Percentiles rank a stretch among this genome's conserved stretches.
These are phyloP conservation scores for Thomomys bottae DNA, from an alignment of 2,113 vertebrate genomes.

Conservation along the genomic window DNA sequence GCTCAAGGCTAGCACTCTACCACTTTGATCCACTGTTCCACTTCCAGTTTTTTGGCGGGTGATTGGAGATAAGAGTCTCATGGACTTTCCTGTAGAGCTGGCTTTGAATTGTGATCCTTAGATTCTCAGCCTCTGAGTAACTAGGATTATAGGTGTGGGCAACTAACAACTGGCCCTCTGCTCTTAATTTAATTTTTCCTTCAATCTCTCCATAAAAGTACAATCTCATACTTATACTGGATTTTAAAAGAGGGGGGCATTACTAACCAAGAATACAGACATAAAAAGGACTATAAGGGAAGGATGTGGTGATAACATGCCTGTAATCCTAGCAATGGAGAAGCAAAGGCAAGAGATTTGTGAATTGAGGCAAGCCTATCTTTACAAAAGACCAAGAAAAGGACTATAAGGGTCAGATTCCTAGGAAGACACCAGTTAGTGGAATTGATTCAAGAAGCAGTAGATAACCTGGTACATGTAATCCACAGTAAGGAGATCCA, in stretches of 20 bases:
- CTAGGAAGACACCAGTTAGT: conserved; percentile 5
- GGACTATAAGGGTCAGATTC: neutral
- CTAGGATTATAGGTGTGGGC: too few relatives aligned
- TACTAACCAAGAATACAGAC: neutral
- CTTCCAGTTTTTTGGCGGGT: too few relatives aligned
- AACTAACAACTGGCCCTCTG: neutral
- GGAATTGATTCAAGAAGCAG: neutral
- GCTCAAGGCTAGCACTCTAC: too few relatives aligned
- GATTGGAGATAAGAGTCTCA: too few relatives aligned
- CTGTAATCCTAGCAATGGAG: neutral
- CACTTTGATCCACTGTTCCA: too few relatives aligned
- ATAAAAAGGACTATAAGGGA: neutral
- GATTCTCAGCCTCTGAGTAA: too few relatives aligned
- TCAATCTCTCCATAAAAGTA: neutral
- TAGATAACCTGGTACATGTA: neutral
- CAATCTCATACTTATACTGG: neutral
- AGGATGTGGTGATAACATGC: neutral
- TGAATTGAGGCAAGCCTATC: neutral
- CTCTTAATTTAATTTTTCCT: conserved; percentile 2
- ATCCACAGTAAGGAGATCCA: neutral
- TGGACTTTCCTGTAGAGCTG: too few relatives aligned
- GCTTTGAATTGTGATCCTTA: too few relatives aligned
- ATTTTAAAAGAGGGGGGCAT: neutral
- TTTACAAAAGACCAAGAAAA: neutral
- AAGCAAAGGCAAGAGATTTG: neutral